Percentiles rank a stretch among this genome's conserved stretches.
phyloP scores from a whole-genome alignment of 2,113 vertebrate genomes.

The Phainopepla nitens region DNA sequence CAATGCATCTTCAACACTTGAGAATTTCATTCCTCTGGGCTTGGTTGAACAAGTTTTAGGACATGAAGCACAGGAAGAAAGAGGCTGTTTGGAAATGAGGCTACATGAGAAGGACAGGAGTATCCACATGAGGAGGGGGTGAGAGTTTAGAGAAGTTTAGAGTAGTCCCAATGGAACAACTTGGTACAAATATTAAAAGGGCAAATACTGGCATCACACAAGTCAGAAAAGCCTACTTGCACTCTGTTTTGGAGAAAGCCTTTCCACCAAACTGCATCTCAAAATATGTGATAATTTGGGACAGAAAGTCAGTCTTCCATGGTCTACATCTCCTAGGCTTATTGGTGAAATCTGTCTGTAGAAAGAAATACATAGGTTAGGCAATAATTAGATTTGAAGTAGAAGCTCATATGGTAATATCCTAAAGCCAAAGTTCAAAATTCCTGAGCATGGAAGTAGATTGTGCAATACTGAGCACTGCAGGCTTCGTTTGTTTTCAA shows the following conservation, averaged over 20 bases:
- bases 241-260: background rate
- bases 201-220: background rate
- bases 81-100: background rate
- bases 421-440: background rate
- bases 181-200: background rate
- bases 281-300: background rate
- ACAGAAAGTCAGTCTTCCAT: background rate
- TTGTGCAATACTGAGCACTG: background rate
- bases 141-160: background rate
- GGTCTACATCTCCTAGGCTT: background rate
- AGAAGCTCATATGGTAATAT: background rate
- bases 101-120: background rate
- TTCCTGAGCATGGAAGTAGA: background rate
- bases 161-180: background rate
- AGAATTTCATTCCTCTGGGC: background rate
- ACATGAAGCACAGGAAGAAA: background rate
- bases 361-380: background rate
- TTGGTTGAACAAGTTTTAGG: background rate
- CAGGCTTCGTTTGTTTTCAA: background rate
- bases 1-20: background rate
- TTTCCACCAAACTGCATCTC: background rate
- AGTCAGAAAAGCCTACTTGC: background rate
- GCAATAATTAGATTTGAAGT: background rate
- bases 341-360: background rate
- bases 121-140: background rate